Evolutionary conservation across 2,888 invertebrate genomes (phyloP).

Genomic region (Drosophila aldrichi): DNA sequence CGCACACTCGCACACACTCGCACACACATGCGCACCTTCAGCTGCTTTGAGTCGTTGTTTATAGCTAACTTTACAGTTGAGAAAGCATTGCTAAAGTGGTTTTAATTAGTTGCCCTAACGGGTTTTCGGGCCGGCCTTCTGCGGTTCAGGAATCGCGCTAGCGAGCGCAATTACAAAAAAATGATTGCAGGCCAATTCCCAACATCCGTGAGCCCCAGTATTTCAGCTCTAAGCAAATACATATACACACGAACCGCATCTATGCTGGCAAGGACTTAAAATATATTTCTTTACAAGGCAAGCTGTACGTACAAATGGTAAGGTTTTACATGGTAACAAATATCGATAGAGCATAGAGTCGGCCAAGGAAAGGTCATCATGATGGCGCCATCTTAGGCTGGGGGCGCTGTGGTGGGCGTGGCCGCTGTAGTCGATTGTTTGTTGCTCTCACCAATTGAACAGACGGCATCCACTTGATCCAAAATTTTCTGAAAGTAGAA

Average conservation of each 20-base stretch:
- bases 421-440: not conserved
- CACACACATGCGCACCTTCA: conserved; percentile 7
- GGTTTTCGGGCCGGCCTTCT: conserved; percentile 33
- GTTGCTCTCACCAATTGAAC: accelerated
- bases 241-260: not conserved
- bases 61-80: conserved; percentile 82
- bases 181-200: conserved; percentile 29
- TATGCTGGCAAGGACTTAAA: conserved; percentile 4
- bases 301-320: not conserved
- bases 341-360: not conserved
- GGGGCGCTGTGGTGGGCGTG: not conserved
- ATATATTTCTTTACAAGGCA: conserved; percentile 22
- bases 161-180: conserved; percentile 33
- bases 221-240: conserved; percentile 5
- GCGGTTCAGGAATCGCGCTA: conserved; percentile 38
- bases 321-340: not conserved
- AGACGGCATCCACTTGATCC: not conserved
- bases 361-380: not conserved
- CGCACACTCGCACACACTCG: conserved; percentile 11
- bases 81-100: conserved; percentile 77
- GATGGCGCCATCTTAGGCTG: not conserved
- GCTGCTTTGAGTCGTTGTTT: conserved; percentile 61
- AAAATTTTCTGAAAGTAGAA: not conserved
- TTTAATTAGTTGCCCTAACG: conserved; percentile 75
- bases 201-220: not conserved